These are phyloP conservation scores for Drosophila setifemur DNA, from an alignment of 1,140 invertebrate genomes.

Conservation along the genomic window DNA sequence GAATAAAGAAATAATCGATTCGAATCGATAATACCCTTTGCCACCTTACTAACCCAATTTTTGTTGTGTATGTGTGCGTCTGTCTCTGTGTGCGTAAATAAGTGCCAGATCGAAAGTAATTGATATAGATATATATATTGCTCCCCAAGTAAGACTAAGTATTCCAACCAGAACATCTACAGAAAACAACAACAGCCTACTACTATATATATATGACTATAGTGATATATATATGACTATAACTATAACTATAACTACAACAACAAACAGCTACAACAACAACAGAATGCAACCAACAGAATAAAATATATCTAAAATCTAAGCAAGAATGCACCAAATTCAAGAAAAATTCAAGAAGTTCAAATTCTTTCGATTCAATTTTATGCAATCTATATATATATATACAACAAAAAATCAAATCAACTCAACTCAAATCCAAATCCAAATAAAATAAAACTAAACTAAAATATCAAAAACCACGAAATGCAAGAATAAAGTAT, in stretches of 20 bases:
- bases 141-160: slow-evolving; percentile 40
- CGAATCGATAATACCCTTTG: slow-evolving; percentile 13
- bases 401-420: slow-evolving; percentile 17
- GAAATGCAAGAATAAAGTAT: slow-evolving; percentile 47
- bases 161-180: slow-evolving; percentile 47
- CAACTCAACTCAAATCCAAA: slow-evolving; percentile 3
- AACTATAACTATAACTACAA: slow-evolving; percentile 65
- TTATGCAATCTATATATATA: slow-evolving; percentile 75
- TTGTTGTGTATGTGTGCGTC: slow-evolving; percentile 52
- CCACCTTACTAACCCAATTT: slow-evolving; percentile 36
- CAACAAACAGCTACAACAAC: slow-evolving; percentile 74
- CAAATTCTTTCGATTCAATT: slow-evolving; percentile 57
- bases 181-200: slow-evolving; percentile 38
- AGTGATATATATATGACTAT: slow-evolving; percentile 52
- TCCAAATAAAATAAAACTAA: slow-evolving; percentile 21
- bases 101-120: slow-evolving; percentile 47
- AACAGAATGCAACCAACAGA: slow-evolving; percentile 69
- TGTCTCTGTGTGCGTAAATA: slow-evolving; percentile 55
- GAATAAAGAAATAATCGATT: slow-evolving; percentile 1
- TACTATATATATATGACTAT: slow-evolving; percentile 67
- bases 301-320: slow-evolving; percentile 38
- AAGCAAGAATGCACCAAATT: slow-evolving; percentile 62
- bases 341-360: slow-evolving; percentile 38
- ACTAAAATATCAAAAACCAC: slow-evolving; percentile 70
- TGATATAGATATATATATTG: slow-evolving; percentile 19